Conservation (phyloP, 1,140 invertebrate genomes). For the Orchestia grillus region DNA sequence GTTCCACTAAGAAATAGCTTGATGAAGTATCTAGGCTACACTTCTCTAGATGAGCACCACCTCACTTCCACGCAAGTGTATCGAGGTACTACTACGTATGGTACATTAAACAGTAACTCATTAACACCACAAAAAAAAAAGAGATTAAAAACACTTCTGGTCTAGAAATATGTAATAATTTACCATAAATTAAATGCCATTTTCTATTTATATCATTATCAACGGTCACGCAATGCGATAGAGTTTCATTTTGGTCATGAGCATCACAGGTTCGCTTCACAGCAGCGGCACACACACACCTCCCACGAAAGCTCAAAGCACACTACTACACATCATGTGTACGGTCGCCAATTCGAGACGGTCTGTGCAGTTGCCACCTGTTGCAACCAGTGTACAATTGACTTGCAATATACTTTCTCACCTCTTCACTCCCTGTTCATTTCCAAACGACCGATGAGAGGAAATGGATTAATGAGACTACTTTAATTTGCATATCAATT, state of each 20-base stretch:
- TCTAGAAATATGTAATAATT: background rate
- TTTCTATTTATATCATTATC: background rate
- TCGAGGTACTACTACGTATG: background rate
- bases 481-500: background rate
- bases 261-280: background rate
- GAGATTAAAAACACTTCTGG: background rate
- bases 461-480: background rate
- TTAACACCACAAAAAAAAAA: background rate
- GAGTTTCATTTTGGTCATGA: slow-evolving; percentile 11
- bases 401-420: background rate
- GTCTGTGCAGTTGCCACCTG: slow-evolving; percentile 21
- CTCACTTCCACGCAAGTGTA: background rate
- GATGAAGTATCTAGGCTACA: slow-evolving; percentile 55
- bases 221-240: background rate
- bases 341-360: background rate
- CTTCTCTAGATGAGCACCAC: slow-evolving; percentile 57
- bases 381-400: slow-evolving; percentile 17
- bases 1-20: background rate
- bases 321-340: slow-evolving; percentile 53
- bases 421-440: background rate
- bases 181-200: background rate
- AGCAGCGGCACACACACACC: slow-evolving; percentile 59
- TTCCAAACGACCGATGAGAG: background rate
- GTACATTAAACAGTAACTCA: slow-evolving; percentile 15
- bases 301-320: slow-evolving; percentile 58